Evolutionary conservation across 35 echinoderm and acorn worm species (phyloP).

Genomic region (Ptychodera flava): DNA sequence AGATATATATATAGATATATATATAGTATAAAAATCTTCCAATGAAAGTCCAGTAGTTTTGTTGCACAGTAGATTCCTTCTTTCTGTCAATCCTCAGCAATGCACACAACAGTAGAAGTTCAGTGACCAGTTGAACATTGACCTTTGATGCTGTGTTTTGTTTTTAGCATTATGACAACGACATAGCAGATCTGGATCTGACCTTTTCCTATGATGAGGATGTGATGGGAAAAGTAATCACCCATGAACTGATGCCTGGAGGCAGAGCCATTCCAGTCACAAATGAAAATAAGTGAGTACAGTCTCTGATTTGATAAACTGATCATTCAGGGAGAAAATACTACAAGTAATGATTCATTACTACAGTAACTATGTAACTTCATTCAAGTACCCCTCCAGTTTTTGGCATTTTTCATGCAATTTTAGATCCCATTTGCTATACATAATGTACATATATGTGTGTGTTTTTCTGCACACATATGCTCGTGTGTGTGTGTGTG

Average conservation of each 20-base stretch:
- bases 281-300: conserved; percentile 90
- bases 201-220: conserved; percentile 89
- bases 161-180: conserved; percentile 93
- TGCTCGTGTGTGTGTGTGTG: neutral
- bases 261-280: conserved; percentile 86
- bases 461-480: neutral
- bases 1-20: too few species aligned
- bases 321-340: neutral
- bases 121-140: too few species aligned
- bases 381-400: neutral
- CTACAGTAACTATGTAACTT: neutral
- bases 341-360: neutral
- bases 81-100: too few species aligned
- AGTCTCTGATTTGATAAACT: neutral
- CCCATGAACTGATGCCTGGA: conserved; percentile 82
- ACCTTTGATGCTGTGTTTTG: too few species aligned
- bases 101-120: too few species aligned
- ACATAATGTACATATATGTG: neutral
- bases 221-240: conserved; percentile 86
- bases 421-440: neutral
- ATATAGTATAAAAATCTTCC: too few species aligned
- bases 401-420: neutral
- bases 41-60: too few species aligned
- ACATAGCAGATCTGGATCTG: conserved; percentile 82
- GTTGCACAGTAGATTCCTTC: too few species aligned